Conservation (phyloP, 2,888 invertebrate species). For the Exocentrus adspersus region DNA sequence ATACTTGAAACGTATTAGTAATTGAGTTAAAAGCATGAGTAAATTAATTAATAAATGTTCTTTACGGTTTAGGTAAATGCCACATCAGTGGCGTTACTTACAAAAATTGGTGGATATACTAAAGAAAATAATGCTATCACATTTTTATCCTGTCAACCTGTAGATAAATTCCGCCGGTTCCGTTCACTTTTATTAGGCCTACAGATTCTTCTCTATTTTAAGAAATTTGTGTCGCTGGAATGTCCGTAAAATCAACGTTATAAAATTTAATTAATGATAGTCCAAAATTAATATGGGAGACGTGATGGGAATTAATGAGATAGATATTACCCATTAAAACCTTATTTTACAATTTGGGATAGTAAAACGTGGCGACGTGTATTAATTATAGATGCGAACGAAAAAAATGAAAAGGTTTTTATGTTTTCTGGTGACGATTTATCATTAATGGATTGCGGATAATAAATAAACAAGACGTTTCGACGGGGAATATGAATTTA, state of each 20-base stretch:
- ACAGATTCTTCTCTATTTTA: conserved; percentile 38
- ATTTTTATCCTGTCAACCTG: conserved; percentile 41
- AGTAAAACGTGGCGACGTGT: conserved; percentile 3
- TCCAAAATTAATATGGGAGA: conserved; percentile 21
- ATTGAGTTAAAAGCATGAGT: no score
- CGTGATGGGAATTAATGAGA: conserved; percentile 21
- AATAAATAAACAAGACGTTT: background rate
- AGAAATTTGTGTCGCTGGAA: conserved; percentile 23
- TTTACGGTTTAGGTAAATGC: no score
- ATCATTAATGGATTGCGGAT: background rate
- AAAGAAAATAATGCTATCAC: conserved; percentile 44
- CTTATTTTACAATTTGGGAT: conserved; percentile 14
- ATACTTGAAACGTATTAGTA: no score
- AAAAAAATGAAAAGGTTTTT: background rate
- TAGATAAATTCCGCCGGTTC: conserved; percentile 44
- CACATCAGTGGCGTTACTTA: no score
- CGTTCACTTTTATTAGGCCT: conserved; percentile 43
- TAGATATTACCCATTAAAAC: conserved; percentile 23
- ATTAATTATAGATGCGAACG: conserved; percentile 10
- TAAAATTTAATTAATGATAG: conserved; percentile 27
- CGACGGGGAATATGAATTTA: no score
- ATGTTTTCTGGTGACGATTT: background rate
- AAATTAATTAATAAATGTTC: no score
- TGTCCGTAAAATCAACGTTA: conserved; percentile 18
- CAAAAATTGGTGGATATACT: conserved; percentile 36